Percentiles rank a stretch among this genome's conserved stretches.
phyloP scores from a whole-genome alignment of 2,113 vertebrate species.

The Typhlomys cinereus region DNA sequence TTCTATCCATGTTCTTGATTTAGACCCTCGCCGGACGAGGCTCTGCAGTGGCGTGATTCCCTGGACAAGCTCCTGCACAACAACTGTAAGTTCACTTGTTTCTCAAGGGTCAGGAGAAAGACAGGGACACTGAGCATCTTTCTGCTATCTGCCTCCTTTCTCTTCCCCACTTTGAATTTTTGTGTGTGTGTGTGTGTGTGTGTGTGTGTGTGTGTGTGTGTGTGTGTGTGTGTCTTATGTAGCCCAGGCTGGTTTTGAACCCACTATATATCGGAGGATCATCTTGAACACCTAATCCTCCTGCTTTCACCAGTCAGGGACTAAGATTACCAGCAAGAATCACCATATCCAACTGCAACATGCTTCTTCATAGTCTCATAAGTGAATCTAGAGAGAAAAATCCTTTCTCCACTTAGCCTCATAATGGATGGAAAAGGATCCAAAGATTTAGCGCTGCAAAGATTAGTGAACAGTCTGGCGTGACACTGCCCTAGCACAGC shows the following conservation, averaged over 20 bases:
- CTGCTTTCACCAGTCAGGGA: not conserved
- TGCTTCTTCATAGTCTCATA: not conserved
- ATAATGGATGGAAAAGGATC: not conserved
- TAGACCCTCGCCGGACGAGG: slow-evolving; percentile 91
- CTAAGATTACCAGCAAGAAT: not conserved
- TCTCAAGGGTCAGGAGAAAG: not conserved
- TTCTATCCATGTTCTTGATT: slow-evolving; percentile 41
- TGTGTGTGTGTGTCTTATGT: too few species aligned
- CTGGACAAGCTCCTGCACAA: slow-evolving; percentile 93
- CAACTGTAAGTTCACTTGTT: slow-evolving; percentile 88
- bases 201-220: too few species aligned
- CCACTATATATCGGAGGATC: not conserved
- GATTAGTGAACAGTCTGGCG: too few species aligned
- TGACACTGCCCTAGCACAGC: not conserved
- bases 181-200: not conserved
- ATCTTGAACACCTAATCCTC: not conserved
- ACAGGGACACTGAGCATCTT: not conserved
- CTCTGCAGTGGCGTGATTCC: slow-evolving; percentile 93
- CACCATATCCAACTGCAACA: not conserved
- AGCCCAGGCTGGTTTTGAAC: not conserved
- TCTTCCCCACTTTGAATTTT: not conserved
- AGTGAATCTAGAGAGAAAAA: not conserved
- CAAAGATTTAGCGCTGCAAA: rapidly evolving
- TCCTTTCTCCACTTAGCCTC: not conserved
- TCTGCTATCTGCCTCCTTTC: rapidly evolving